Percentiles rank a stretch among this genome's conserved stretches.
These are phyloP conservation scores for Lissocephala sabroskyi DNA, from an alignment of 2,888 invertebrate species.

Conservation along the genomic window DNA sequence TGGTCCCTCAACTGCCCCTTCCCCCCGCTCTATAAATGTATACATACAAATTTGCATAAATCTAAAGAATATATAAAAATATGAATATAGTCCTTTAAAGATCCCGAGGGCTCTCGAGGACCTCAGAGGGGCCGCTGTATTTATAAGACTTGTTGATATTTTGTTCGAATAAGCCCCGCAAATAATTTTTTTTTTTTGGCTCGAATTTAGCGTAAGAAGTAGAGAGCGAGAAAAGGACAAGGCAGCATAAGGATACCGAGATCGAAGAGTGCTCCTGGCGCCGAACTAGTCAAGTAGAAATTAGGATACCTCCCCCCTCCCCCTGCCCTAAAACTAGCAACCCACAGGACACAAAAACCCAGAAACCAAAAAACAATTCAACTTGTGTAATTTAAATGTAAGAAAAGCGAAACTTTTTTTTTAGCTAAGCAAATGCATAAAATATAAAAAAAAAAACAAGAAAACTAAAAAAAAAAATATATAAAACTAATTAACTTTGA, in stretches of 20 bases:
- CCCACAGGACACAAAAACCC: not conserved
- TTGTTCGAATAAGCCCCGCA: conserved; percentile 9
- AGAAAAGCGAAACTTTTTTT: not conserved
- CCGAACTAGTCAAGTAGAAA: conserved; percentile 6
- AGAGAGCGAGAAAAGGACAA: no score
- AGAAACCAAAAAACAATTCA: no score
- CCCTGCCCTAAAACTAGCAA: conserved; percentile 8
- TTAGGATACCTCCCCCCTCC: no score
- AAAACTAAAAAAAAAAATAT: not conserved
- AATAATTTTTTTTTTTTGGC: conserved; percentile 27
- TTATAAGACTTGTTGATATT: conserved; percentile 56
- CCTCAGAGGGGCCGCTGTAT: no score
- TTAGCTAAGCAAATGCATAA: conserved; percentile 2
- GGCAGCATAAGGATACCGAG: no score
- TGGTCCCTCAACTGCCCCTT: not conserved
- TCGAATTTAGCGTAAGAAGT: conserved; percentile 7
- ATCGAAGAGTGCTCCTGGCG: no score
- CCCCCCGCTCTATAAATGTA: conserved; percentile 7
- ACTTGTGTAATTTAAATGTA: no score
- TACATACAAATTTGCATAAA: conserved; percentile 6
- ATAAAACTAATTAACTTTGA: no score
- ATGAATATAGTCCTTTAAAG: no score
- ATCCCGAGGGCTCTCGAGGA: no score
- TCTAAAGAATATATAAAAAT: not conserved
- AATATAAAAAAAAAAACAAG: not conserved